Percentiles rank a stretch among this genome's conserved stretches.
Conservation (phyloP, 2,888 invertebrate species). For the Ochropacha duplaris region DNA sequence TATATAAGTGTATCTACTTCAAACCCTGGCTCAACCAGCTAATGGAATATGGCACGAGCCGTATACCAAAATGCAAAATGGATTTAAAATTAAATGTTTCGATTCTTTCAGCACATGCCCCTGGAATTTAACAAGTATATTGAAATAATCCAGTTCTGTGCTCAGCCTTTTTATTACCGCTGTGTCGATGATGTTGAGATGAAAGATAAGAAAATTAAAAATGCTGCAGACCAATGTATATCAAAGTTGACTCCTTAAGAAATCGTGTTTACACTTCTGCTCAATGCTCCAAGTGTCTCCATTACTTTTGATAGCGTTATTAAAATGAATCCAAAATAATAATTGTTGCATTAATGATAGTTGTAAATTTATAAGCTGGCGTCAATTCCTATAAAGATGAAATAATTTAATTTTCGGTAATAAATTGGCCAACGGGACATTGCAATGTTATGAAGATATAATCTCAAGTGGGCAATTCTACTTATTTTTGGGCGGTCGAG, state of each 20-base stretch:
- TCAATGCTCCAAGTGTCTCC: conserved; percentile 22
- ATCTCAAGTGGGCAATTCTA: conserved; percentile 35
- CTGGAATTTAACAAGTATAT: conserved; percentile 35
- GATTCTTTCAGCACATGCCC: conserved; percentile 14
- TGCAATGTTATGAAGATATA: conserved; percentile 31
- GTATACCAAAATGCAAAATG: conserved; percentile 16
- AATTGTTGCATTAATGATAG: conserved; percentile 10
- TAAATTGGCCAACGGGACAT: conserved; percentile 18
- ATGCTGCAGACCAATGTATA: conserved; percentile 6
- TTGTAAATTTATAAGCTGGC: conserved; percentile 8
- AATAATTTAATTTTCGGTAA: conserved; percentile 23
- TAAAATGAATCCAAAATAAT: conserved; percentile 21
- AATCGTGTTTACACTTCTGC: conserved; percentile 17
- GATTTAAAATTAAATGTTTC: neutral
- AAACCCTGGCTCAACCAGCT: neutral
- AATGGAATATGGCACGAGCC: conserved; percentile 18
- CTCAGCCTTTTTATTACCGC: conserved; percentile 28
- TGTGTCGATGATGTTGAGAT: conserved; percentile 27
- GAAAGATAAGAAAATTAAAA: conserved; percentile 18
- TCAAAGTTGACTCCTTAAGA: conserved; percentile 15
- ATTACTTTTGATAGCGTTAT: conserved; percentile 24
- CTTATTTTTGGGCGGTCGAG: conserved; percentile 44
- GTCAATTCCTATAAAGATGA: conserved; percentile 10
- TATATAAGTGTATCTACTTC: neutral
- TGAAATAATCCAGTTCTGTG: conserved; percentile 38